Conservation (phyloP, 2,888 invertebrate genomes). For the Tetragonisca angustula region DNA sequence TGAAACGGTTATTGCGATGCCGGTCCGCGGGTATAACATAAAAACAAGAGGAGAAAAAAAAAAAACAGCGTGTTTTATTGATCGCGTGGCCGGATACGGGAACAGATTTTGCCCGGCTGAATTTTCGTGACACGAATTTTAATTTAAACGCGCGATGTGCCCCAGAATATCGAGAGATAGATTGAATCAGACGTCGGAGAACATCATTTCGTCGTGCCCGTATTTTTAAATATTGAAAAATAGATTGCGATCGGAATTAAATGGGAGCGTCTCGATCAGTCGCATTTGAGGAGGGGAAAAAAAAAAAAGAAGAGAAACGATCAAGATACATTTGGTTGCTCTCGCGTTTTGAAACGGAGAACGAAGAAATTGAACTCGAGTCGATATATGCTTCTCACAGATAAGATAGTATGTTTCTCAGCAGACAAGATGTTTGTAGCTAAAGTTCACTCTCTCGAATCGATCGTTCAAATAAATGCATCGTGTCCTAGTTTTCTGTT, state of each 20-base stretch:
- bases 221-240: constrained; percentile 14
- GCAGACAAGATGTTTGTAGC: not conserved
- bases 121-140: constrained; percentile 33
- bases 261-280: not conserved
- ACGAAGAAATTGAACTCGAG: not conserved
- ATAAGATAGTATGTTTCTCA: not conserved
- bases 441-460: not conserved
- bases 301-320: not conserved
- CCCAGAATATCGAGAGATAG: constrained; percentile 17
- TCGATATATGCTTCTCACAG: too few species aligned
- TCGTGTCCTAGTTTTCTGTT: not conserved
- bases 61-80: constrained; percentile 12
- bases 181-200: constrained; percentile 4
- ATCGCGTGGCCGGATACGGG: constrained; percentile 6
- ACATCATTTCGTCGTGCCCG: not conserved
- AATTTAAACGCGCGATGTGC: constrained; percentile 25
- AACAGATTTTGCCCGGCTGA: constrained; percentile 4
- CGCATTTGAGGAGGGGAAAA: not conserved
- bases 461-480: not conserved
- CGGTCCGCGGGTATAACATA: not conserved
- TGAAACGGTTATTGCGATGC: not conserved
- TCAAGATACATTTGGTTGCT: not conserved
- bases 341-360: not conserved
- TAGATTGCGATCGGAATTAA: not conserved
- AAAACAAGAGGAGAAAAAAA: not conserved